Evolutionary conservation across 2,888 invertebrate genomes (phyloP).

Genomic region (Pediacus dermestoides): DNA sequence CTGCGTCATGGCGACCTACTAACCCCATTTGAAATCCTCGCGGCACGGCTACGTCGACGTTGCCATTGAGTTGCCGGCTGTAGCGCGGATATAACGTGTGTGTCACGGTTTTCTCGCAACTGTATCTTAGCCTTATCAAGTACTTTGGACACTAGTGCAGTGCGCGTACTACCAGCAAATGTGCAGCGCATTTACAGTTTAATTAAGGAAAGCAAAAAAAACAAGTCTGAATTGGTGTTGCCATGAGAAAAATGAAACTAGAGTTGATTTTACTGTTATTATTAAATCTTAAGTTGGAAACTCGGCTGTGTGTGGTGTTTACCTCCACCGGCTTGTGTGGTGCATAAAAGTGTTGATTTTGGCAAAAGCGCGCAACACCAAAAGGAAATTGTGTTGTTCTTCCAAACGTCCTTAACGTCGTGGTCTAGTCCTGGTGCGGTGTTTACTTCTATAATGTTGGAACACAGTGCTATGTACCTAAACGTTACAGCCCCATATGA

Average conservation of each 20-base stretch:
- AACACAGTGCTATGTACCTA: slow-evolving; percentile 48
- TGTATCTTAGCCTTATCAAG: slow-evolving; percentile 18
- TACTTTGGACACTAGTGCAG: slow-evolving; percentile 3
- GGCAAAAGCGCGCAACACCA: no score
- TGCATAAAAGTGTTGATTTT: no score
- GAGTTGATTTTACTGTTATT: slow-evolving; percentile 18
- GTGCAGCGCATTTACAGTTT: slow-evolving; percentile 40
- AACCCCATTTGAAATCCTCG: slow-evolving; percentile 61
- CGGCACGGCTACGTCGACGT: slow-evolving; percentile 37
- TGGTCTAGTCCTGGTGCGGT: slow-evolving; percentile 19
- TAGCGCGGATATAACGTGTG: slow-evolving; percentile 27
- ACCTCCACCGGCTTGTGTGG: no score
- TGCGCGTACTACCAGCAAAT: slow-evolving; percentile 30
- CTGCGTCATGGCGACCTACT: slow-evolving; percentile 66
- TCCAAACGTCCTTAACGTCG: no score
- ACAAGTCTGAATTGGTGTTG: not conserved
- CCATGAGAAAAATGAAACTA: slow-evolving; percentile 15
- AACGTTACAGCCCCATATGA: slow-evolving; percentile 45
- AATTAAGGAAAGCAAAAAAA: not conserved
- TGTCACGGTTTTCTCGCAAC: slow-evolving; percentile 37
- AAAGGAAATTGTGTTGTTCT: no score
- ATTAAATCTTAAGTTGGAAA: slow-evolving; percentile 16
- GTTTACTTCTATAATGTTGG: slow-evolving; percentile 39
- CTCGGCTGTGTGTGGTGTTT: slow-evolving; percentile 7
- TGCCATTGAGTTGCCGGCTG: slow-evolving; percentile 47